A percentile compares a stretch with the other conserved stretches of the same genome.
Conservation (phyloP, 2,888 invertebrate genomes). For the Callimorpha dominula region DNA sequence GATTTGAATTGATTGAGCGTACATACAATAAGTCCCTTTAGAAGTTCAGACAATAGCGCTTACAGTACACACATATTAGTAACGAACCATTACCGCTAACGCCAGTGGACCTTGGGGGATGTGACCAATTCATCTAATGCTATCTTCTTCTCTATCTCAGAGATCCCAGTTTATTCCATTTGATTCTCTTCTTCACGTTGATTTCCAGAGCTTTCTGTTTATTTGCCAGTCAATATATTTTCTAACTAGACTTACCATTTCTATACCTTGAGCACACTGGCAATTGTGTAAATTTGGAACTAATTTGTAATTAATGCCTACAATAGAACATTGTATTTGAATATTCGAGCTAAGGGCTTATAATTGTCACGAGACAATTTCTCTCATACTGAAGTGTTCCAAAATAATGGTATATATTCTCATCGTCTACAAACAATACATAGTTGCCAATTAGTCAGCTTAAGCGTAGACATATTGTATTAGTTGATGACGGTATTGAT, state of each 20-base stretch:
- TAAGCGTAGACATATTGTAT: slow-evolving; percentile 6
- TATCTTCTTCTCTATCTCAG: too few relatives aligned
- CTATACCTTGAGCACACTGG: too few relatives aligned
- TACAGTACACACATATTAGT: neutral
- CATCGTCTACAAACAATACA: neutral
- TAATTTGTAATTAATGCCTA: neutral
- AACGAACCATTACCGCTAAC: neutral
- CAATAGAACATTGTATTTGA: neutral
- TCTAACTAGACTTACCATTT: too few relatives aligned
- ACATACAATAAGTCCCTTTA: neutral
- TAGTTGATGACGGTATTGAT: slow-evolving; percentile 4
- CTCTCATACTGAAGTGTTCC: neutral
- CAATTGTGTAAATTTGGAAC: too few relatives aligned
- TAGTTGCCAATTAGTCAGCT: slow-evolving; percentile 9
- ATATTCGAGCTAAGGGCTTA: neutral
- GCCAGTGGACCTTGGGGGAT: neutral
- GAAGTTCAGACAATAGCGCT: neutral
- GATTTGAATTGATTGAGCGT: too few relatives aligned
- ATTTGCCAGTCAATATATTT: too few relatives aligned
- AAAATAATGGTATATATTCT: neutral
- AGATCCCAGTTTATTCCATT: too few relatives aligned
- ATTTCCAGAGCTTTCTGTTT: too few relatives aligned
- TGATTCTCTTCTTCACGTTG: too few relatives aligned
- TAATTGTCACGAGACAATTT: neutral
- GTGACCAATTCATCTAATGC: neutral